Conservation (phyloP, 92 coral and sea anemone species). For the Siderastrea radians region DNA sequence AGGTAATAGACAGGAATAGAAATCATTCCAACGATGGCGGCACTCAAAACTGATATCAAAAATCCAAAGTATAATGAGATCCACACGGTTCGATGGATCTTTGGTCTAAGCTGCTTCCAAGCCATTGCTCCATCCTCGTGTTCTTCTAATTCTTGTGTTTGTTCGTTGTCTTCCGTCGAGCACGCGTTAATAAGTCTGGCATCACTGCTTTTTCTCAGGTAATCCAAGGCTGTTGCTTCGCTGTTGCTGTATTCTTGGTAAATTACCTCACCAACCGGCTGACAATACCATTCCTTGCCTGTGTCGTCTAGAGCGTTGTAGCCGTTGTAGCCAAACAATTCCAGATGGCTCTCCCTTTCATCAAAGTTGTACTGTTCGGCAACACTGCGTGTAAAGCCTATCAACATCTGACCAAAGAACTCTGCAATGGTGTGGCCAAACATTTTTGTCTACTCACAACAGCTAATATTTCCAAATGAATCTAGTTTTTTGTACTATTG, state of each 20-base stretch:
- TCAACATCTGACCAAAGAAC: not conserved
- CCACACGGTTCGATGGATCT: not conserved
- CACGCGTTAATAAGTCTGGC: not conserved
- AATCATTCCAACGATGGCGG: no score
- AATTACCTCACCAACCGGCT: not conserved
- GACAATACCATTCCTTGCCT: slow-evolving; percentile 4
- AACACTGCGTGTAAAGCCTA: slow-evolving; percentile 8
- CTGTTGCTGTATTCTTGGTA: slow-evolving; percentile 9
- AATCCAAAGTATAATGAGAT: not conserved
- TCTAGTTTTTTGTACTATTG: no score
- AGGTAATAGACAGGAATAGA: no score
- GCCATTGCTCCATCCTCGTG: slow-evolving; percentile 20
- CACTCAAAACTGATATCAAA: no score
- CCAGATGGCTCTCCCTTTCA: no score
- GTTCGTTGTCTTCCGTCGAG: not conserved
- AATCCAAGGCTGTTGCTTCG: not conserved
- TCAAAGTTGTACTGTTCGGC: not conserved
- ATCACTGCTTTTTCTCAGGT: not conserved
- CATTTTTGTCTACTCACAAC: not conserved
- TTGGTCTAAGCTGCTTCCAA: slow-evolving; percentile 35
- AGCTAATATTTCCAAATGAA: no score
- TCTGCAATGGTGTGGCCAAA: not conserved
- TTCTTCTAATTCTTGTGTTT: not conserved
- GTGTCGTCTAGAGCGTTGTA: not conserved
- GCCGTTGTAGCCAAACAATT: not conserved